phyloP scores from a whole-genome alignment of 2,888 invertebrate genomes.

The Erebia epiphron region DNA sequence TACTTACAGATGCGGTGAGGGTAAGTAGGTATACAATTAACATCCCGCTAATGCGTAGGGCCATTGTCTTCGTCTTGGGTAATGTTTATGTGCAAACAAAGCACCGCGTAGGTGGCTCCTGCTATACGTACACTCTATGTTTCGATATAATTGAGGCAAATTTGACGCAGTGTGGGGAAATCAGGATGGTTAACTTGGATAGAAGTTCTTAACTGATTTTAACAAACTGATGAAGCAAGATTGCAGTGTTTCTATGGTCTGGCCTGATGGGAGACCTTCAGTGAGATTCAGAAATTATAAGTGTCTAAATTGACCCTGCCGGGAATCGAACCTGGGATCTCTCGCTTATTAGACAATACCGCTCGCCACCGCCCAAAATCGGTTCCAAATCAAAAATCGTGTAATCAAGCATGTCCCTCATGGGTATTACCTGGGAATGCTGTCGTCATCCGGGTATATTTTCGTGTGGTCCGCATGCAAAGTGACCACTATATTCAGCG shows the following conservation, averaged over 20 bases:
- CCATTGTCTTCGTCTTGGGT: constrained; percentile 41
- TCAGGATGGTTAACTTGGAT: too few relatives aligned
- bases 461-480: constrained; percentile 28
- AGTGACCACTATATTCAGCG: constrained; percentile 37
- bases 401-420: constrained; percentile 32
- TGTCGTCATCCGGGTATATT: constrained; percentile 34
- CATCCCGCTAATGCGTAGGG: constrained; percentile 42
- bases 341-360: too few relatives aligned
- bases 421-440: constrained; percentile 29
- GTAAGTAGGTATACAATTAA: constrained; percentile 34
- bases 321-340: too few relatives aligned
- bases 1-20: constrained; percentile 30
- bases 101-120: constrained; percentile 6
- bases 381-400: constrained; percentile 14
- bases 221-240: too few relatives aligned
- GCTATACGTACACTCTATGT: not conserved
- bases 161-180: too few relatives aligned
- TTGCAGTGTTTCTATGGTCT: too few relatives aligned
- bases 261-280: too few relatives aligned
- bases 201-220: too few relatives aligned
- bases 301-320: too few relatives aligned
- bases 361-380: not conserved
- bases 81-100: constrained; percentile 23
- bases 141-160: not conserved
- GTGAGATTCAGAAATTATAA: too few relatives aligned